phyloP scores from a whole-genome alignment of 2,888 invertebrate genomes.

The Polylopha cassiicola region DNA sequence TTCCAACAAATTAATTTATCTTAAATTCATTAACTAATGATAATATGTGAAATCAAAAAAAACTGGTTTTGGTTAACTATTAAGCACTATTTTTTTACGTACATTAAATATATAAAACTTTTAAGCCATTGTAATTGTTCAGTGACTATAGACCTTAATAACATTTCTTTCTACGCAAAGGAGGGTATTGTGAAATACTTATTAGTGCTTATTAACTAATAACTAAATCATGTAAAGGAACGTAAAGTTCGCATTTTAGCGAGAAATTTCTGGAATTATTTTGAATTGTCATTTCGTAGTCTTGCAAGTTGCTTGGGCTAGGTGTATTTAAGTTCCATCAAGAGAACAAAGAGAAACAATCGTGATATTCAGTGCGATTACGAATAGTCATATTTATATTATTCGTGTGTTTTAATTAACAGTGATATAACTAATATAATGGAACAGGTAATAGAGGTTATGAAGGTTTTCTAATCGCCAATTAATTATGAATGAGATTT shows the following conservation, averaged over 20 bases:
- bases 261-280: constrained; percentile 68
- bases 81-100: no score
- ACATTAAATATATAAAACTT: no score
- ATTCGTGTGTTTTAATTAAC: constrained; percentile 23
- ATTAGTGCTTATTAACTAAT: constrained; percentile 8
- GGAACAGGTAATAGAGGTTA: constrained; percentile 71
- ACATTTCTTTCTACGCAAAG: constrained; percentile 9
- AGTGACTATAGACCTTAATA: constrained; percentile 3
- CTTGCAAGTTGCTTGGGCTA: constrained; percentile 30
- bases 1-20: no score
- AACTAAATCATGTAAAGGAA: constrained; percentile 25
- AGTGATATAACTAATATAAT: constrained; percentile 38
- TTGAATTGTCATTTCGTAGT: constrained; percentile 58
- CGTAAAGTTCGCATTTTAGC: constrained; percentile 31
- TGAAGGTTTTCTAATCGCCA: constrained; percentile 37
- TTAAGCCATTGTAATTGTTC: no score
- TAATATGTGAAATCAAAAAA: no score
- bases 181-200: not conserved
- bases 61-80: no score
- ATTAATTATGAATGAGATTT: constrained; percentile 30
- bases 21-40: no score
- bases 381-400: constrained; percentile 16
- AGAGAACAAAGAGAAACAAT: constrained; percentile 26
- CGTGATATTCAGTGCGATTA: constrained; percentile 8
- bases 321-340: constrained; percentile 26